Percentiles rank a stretch among this genome's conserved stretches.
Evolutionary conservation across 2,797 vertebrate species (phyloP).

Genomic region (Melanotaenia nigrans): DNA sequence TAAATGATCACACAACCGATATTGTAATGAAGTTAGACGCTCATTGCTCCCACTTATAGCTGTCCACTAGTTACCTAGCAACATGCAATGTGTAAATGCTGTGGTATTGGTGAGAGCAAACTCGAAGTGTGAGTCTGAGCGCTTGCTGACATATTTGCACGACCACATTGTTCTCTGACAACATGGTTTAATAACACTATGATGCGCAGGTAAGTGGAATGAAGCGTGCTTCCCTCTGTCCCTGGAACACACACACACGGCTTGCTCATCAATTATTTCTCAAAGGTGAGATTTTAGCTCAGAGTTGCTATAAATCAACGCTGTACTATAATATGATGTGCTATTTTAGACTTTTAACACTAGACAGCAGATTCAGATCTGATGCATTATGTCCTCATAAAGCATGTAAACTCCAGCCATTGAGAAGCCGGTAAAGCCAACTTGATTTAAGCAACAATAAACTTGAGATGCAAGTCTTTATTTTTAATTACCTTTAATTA

Average conservation of each 20-base stretch:
- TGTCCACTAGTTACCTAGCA: conserved; percentile 76
- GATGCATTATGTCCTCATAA: neutral
- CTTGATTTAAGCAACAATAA: neutral
- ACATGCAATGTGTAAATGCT: conserved; percentile 50
- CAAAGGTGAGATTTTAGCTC: conserved; percentile 67
- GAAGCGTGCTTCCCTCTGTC: conserved; percentile 72
- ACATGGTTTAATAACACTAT: conserved; percentile 35
- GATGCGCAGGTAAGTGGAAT: conserved; percentile 70
- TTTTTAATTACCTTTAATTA: neutral
- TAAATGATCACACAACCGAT: conserved; percentile 29
- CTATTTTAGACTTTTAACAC: conserved; percentile 43
- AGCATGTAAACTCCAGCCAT: neutral
- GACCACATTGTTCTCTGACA: conserved; percentile 38
- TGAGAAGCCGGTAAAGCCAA: neutral
- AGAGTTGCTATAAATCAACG: conserved; percentile 56
- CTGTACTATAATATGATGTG: conserved; percentile 39
- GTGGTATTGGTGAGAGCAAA: conserved; percentile 24
- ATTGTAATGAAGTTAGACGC: conserved; percentile 32
- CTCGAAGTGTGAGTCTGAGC: conserved; percentile 23
- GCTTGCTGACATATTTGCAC: conserved; percentile 36
- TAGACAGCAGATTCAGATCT: conserved; percentile 25
- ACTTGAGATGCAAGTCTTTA: neutral
- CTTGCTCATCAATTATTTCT: conserved; percentile 74
- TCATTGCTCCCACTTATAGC: conserved; percentile 33
- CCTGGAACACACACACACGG: conserved; percentile 19